Evolutionary conservation across 2,797 vertebrate genomes (phyloP), one percentile per base, ranked within the genome.

Genomic region (Ibycter americanus): DNA sequence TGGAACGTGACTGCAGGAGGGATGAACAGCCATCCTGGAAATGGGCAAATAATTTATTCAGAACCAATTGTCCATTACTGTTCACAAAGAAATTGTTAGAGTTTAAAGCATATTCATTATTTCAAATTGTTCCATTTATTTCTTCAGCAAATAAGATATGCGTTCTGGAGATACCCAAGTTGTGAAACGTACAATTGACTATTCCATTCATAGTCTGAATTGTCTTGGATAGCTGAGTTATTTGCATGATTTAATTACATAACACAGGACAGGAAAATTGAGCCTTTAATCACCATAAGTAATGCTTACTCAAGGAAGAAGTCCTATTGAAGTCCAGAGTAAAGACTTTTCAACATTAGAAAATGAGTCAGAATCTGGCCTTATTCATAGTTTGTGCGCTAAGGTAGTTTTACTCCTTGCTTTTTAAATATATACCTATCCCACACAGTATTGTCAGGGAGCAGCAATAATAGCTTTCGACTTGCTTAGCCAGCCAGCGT

Each of bases 271-370:
- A 87, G 70, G 82, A 93, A 93, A 96, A 89, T 27, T 44, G 72
- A 93, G 79, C 76, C 58, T 95, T 96, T 92, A 92, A 94, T 96
- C 79, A 72, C 51, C 67, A 42, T 90, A 72, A 96, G 77, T 78
- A 94, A 97, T 81, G 61, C 71, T 96, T 92, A 86, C 65, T 80
- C 82, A 95, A 91, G 90, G 72, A 97, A 96, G 78, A 94, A 93
- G 72, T 40, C 46, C 19, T 65, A 51, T 8, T 93, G 81, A 97
- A 89, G 68, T 70, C 65, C 46, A 83, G 40, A 90, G 34, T 56
- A 85, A 89, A 94, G 82, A 47, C 15, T 74, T 79, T 73, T 56
- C 79, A 79, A 19, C 72, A 38, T 58, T 44, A 93, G 49, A 81
- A 94, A 96, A 81, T 87, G 44, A 96, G 61, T 95, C 86, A 96